Base-by-base conservation (phyloP, 1,140 invertebrate species). In the Pseudobourletiella spinata region DNA sequence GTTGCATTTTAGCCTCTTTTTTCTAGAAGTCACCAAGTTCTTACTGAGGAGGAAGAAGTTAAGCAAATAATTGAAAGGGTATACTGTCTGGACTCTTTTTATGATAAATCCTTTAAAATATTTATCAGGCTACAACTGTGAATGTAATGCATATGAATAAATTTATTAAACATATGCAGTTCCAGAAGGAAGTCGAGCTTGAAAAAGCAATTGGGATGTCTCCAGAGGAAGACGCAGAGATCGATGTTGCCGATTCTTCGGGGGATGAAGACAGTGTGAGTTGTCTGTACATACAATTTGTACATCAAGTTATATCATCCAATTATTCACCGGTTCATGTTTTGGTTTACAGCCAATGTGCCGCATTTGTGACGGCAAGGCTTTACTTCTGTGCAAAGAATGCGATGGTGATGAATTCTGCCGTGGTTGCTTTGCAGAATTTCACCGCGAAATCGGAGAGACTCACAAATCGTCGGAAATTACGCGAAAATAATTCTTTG, bases 361-460 rank as follows among this genome's bases (percentile, higher is more conserved):
- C 39, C 29, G 64, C 35, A 65, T 69, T 32, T 69, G 67, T 28
- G 61, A 65, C 46, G 64, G 63, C 28, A 66, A 50, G 14, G 67
- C 67, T n/a, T 63, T 59, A 2, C 16, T 69, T 25, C 57, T 16
- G n/a, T 69, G 67, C 32, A 50, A 48, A 14, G 64, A 65, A 58
- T 69, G 67, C 63, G 67, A 69, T 46, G 52, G 35, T 18, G 67
- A 69, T 56, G 54, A 61, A 43, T 69, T 65, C 42, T 69, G 67
- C 26, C 50, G 28, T 32, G 30, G 11, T 16, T 69, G 67, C 58
- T 69, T 69, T 55, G 25, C 57, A 18, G 67, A 69, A 63, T 62
- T 66, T 44, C 67, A 69, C 39, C 55, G 26, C 4, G 67, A 69
- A 32, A 35, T 67, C 6, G 65, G 67, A 3, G 67, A 69, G 57